phyloP scores from a whole-genome alignment of 2,888 invertebrate genomes.

The Cerastis leucographa region DNA sequence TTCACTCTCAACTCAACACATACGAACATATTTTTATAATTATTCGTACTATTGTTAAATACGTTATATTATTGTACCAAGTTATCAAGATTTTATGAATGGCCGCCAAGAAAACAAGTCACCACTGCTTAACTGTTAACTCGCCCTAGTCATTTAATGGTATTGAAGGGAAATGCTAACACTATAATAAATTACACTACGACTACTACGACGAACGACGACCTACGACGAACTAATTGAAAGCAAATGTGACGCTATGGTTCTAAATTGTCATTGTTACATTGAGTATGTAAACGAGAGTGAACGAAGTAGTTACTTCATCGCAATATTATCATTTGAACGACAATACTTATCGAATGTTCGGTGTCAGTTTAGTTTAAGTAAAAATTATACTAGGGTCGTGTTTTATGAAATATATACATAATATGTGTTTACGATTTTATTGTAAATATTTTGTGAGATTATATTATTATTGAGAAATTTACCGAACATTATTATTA shows the following conservation, averaged over 20 bases:
- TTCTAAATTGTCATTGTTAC: neutral
- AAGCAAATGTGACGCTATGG: constrained; percentile 5
- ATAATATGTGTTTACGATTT: constrained; percentile 25
- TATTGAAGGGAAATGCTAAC: neutral
- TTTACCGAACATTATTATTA: constrained; percentile 8
- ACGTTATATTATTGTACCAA: neutral
- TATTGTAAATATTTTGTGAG: constrained; percentile 6
- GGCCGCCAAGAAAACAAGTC: neutral
- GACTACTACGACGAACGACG: no score
- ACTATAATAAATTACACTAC: neutral
- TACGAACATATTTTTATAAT: neutral
- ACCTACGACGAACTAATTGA: no score
- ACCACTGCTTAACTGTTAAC: neutral
- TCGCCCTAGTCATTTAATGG: neutral
- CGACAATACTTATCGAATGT: constrained; percentile 51
- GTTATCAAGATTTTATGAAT: neutral
- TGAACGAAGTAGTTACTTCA: neutral
- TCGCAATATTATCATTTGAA: neutral
- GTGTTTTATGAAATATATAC: constrained; percentile 20
- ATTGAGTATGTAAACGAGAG: neutral
- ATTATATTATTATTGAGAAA: constrained; percentile 2
- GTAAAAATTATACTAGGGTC: neutral
- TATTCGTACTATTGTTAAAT: neutral
- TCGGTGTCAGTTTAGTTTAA: neutral
- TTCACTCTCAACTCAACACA: neutral